These are phyloP conservation scores for Pemphredon lugubris DNA, from an alignment of 2,888 invertebrate species.

Conservation along the genomic window DNA sequence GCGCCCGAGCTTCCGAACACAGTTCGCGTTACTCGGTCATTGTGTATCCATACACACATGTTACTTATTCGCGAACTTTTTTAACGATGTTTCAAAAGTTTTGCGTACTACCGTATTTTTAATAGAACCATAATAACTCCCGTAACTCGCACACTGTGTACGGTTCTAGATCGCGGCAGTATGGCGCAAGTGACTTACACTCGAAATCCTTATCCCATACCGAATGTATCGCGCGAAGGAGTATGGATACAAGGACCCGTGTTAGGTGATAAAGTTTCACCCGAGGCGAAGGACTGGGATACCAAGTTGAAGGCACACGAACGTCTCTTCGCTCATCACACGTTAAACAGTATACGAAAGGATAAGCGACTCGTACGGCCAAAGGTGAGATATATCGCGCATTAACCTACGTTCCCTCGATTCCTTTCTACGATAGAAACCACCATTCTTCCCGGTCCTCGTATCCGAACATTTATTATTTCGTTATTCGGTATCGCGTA, in stretches of 20 bases:
- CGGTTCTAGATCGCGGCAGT: conserved; percentile 9
- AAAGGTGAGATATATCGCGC: conserved; percentile 56
- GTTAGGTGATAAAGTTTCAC: conserved; percentile 70
- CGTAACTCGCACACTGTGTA: too few species aligned
- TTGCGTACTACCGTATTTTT: too few species aligned
- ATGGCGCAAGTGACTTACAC: conserved; percentile 53
- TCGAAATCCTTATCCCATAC: conserved; percentile 76
- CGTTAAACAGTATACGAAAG: conserved; percentile 83
- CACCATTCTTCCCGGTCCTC: too few species aligned
- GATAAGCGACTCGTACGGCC: conserved; percentile 67
- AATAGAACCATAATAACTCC: too few species aligned
- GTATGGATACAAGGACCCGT: conserved; percentile 69
- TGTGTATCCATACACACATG: too few species aligned
- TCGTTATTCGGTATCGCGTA: too few species aligned
- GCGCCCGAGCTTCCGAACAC: too few species aligned
- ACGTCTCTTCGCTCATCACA: conserved; percentile 84
- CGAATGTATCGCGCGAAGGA: conserved; percentile 75
- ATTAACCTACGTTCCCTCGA: conserved; percentile 9
- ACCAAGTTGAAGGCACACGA: conserved; percentile 78
- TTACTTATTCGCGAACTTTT: too few species aligned
- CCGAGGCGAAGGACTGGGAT: conserved; percentile 71
- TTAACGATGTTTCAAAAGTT: too few species aligned
- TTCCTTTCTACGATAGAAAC: too few species aligned
- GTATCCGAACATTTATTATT: too few species aligned
- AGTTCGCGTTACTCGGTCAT: too few species aligned